Evolutionary conservation across 2,113 vertebrate genomes (phyloP).

Genomic region (Herpetotheres cachinnans): DNA sequence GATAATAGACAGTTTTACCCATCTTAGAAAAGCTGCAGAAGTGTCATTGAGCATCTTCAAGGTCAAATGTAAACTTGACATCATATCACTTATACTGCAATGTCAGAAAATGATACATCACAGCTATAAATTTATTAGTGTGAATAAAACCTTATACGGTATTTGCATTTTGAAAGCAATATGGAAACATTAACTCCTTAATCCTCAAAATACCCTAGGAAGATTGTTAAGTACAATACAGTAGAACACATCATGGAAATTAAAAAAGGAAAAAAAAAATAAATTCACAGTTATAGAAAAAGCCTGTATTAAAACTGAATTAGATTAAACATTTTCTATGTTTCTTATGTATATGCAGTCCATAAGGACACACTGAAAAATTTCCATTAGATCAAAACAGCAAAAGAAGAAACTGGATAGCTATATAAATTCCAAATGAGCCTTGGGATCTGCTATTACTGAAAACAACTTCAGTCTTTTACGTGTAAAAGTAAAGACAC

Average conservation of each 20-base stretch:
- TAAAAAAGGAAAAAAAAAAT: neutral
- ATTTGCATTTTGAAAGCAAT: slow-evolving; percentile 14
- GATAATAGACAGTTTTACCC: slow-evolving; percentile 10
- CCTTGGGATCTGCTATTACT: neutral
- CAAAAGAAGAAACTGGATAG: neutral
- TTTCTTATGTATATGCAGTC: neutral
- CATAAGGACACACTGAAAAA: neutral
- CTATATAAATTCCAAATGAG: neutral
- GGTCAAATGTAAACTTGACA: slow-evolving; percentile 35
- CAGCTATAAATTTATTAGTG: neutral
- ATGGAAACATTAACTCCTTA: neutral
- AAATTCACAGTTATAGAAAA: neutral
- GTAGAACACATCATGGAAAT: neutral
- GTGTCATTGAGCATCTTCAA: neutral
- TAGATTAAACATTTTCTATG: neutral
- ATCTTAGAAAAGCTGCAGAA: slow-evolving; percentile 27
- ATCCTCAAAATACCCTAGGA: neutral
- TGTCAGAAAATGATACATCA: slow-evolving; percentile 12
- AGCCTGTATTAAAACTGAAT: neutral
- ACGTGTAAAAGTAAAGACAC: neutral
- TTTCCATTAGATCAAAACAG: neutral
- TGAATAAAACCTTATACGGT: neutral
- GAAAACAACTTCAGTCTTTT: neutral
- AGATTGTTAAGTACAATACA: neutral
- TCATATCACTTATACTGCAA: neutral